Evolutionary conservation across 2,888 invertebrate species (phyloP).

Genomic region (Junonia oenone): DNA sequence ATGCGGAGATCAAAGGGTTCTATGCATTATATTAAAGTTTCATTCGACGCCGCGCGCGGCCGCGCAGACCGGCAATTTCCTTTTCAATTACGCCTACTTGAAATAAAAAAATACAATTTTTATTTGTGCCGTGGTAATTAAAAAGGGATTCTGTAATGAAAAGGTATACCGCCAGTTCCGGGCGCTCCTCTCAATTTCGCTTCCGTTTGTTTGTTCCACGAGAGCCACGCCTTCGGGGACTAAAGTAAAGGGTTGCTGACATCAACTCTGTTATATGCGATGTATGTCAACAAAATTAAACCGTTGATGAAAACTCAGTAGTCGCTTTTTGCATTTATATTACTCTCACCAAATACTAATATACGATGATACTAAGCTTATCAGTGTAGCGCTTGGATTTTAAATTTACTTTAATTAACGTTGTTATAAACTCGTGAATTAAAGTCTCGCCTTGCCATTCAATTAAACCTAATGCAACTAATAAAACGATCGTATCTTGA

Average conservation of each 20-base stretch:
- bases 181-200: conserved; percentile 76
- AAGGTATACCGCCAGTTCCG: conserved; percentile 77
- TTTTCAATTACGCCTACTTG: conserved; percentile 79
- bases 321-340: conserved; percentile 20
- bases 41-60: conserved; percentile 61
- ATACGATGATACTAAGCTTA: background rate
- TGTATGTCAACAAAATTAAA: conserved; percentile 51
- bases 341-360: conserved; percentile 3
- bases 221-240: conserved; percentile 65
- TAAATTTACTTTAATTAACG: no score
- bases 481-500: background rate
- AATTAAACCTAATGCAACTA: no score
- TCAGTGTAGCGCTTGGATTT: no score
- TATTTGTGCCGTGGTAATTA: conserved; percentile 76
- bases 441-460: no score
- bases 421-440: no score
- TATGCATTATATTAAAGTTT: conserved; percentile 79
- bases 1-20: conserved; percentile 74
- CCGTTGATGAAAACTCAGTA: conserved; percentile 22
- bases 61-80: conserved; percentile 70
- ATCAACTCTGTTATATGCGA: conserved; percentile 41
- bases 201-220: conserved; percentile 74
- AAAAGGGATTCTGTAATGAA: conserved; percentile 79
- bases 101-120: conserved; percentile 76
- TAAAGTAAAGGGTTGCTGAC: conserved; percentile 60